Evolutionary conservation across 37 sponge, comb jelly and placozoan genomes (phyloP).

Genomic region (Axinella damicornis): DNA sequence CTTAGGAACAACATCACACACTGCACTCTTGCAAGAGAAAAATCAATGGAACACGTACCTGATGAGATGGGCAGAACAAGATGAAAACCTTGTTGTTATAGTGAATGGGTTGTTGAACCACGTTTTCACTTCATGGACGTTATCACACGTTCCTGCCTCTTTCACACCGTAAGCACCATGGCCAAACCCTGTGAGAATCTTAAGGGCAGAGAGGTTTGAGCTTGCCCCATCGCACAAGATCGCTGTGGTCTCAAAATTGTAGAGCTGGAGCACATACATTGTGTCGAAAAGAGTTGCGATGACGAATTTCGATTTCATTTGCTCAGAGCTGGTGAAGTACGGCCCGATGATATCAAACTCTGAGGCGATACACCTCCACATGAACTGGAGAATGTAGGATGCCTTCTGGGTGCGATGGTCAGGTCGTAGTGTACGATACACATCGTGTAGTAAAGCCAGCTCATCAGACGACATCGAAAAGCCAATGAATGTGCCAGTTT

Average conservation of each 20-base stretch:
- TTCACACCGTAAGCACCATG: neutral
- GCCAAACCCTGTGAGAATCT: neutral
- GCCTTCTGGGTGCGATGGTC: conserved; percentile 5
- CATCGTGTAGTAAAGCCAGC: too few relatives aligned
- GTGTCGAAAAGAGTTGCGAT: neutral
- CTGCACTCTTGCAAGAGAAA: too few relatives aligned
- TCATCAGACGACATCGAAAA: conserved; percentile 32
- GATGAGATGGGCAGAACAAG: neutral
- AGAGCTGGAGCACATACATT: neutral
- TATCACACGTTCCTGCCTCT: neutral
- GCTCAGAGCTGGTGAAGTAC: conserved; percentile 11
- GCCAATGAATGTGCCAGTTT: conserved; percentile 23
- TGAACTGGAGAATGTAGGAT: conserved; percentile 45
- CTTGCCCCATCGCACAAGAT: conserved; percentile 20
- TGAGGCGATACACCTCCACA: conserved; percentile 38
- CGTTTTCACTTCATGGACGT: neutral
- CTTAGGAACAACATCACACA: too few relatives aligned
- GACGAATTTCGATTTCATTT: conserved; percentile 3
- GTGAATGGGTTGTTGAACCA: conserved; percentile 2
- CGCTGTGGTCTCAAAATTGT: neutral
- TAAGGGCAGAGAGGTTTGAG: conserved; percentile 2
- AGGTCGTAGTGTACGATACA: conserved; percentile 2
- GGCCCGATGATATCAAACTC: conserved; percentile 49
- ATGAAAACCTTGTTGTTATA: neutral
- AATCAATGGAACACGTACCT: too few relatives aligned